Base-by-base conservation (phyloP, 23 tunicate genomes). In the Halocynthia aurantium region DNA sequence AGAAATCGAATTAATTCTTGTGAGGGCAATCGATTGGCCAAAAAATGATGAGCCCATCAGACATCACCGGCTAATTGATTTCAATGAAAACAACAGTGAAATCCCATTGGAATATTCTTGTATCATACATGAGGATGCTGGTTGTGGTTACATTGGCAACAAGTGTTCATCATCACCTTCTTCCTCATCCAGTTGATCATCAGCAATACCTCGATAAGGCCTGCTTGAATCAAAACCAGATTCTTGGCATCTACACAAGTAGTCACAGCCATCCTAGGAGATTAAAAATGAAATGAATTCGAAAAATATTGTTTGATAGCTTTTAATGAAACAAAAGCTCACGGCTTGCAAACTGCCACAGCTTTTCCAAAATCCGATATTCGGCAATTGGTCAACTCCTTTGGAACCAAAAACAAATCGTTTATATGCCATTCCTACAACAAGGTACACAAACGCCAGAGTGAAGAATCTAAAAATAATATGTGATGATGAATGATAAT, bases 151-250 rank as follows among this genome's bases (percentile, higher is more conserved):
- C 95, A 88, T 88, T 17, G 95, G 95, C 18, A 88, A 70, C 55
- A 88, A 71, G 66, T 88, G 84, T 60, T 88, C 95, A 64, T 88
- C 95, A 79, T 88, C 87, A 19, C 67, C 86, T 76, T 81, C 93
- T 8, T 71, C 76, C 20, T 88, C 95, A 73, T 88, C 95, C 0
- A 88, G 81, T 64, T 88, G 95, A 61, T 88, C 95, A 73, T 88
- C 95, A 50, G 95, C 95, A n/a, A 88, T 71, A 21, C 95, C 95
- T 69, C 73, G 67, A 63, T 88, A 88, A 52, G 95, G 95, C 51
- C 70, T 55, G 68, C 82, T 88, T 7, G 82, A 78, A 50, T 75
- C 75, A 57, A 84, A 88, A 11, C 87, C 95, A 22, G 87, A 79
- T 11, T 72, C 95, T 21, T 65, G 75, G 62, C 87, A 82, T 20